Conservation (phyloP, 2,797 vertebrate genomes). For the Microcaecilia unicolor region DNA sequence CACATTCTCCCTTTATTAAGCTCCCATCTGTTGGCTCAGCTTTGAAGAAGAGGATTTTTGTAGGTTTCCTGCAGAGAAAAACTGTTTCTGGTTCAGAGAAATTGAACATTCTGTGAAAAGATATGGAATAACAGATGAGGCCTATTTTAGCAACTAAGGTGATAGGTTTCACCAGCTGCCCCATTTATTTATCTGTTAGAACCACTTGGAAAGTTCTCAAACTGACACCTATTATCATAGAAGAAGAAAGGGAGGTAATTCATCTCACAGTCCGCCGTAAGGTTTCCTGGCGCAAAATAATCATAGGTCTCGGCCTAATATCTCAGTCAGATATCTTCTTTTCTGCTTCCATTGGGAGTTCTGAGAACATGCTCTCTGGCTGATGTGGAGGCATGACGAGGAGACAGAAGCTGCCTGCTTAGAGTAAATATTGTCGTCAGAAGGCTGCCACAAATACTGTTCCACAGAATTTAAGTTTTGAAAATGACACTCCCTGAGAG, state of each 20-base stretch:
- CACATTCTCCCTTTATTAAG: slow-evolving; percentile 38
- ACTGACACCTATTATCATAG: background rate
- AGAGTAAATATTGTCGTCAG: background rate
- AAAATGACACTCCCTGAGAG: too few relatives aligned
- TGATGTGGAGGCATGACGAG: background rate
- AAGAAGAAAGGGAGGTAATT: background rate
- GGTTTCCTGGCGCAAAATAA: background rate
- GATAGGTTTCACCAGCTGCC: slow-evolving; percentile 36
- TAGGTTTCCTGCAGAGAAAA: slow-evolving; percentile 47
- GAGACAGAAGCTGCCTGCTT: background rate
- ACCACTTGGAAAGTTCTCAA: slow-evolving; percentile 1
- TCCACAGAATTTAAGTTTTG: too few relatives aligned
- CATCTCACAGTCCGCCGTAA: background rate
- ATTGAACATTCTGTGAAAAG: slow-evolving; percentile 28
- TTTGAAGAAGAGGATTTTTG: slow-evolving; percentile 40
- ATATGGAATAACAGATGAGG: slow-evolving; percentile 40
- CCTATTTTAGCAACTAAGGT: slow-evolving; percentile 31
- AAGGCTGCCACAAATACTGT: background rate
- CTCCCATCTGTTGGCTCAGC: slow-evolving; percentile 44
- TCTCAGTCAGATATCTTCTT: fast-evolving
- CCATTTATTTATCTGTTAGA: slow-evolving; percentile 21
- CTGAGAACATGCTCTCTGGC: background rate
- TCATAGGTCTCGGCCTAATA: fast-evolving
- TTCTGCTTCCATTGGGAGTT: background rate
- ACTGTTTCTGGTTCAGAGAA: slow-evolving; percentile 39